Evolutionary conservation across 2,113 vertebrate genomes (phyloP).

Genomic region (Stegastes partitus): DNA sequence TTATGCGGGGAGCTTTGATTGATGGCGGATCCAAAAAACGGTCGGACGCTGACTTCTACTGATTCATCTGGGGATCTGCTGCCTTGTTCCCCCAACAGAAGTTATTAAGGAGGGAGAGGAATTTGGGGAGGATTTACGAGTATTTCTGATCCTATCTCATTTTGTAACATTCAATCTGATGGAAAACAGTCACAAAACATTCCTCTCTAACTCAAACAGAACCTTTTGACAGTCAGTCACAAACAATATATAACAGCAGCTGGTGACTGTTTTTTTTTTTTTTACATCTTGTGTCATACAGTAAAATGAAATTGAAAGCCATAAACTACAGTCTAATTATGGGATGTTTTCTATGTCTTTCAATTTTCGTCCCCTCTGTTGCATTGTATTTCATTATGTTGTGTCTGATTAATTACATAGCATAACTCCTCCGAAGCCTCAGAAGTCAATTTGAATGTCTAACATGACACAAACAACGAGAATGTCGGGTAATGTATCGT

Average conservation of each 20-base stretch:
- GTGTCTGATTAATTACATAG: neutral
- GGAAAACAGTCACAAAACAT: neutral
- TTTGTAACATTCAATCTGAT: neutral
- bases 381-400: neutral
- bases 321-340: too few relatives aligned
- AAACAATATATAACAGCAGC: neutral
- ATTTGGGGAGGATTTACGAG: neutral
- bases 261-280: too few relatives aligned
- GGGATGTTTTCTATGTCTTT: neutral
- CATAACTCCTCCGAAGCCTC: neutral
- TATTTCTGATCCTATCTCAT: too few relatives aligned
- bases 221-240: neutral
- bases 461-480: too few relatives aligned
- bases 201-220: neutral
- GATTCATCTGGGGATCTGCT: conserved; percentile 7
- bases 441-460: neutral
- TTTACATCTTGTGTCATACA: too few relatives aligned
- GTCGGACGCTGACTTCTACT: conserved; percentile 5
- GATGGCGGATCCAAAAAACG: conserved; percentile 9
- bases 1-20: conserved; percentile 39
- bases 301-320: too few relatives aligned
- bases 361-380: neutral
- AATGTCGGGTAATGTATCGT: too few relatives aligned
- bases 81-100: neutral
- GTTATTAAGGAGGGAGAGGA: neutral